Evolutionary conservation across 2,888 invertebrate genomes (phyloP).

Genomic region (Philhelius pedissequus): DNA sequence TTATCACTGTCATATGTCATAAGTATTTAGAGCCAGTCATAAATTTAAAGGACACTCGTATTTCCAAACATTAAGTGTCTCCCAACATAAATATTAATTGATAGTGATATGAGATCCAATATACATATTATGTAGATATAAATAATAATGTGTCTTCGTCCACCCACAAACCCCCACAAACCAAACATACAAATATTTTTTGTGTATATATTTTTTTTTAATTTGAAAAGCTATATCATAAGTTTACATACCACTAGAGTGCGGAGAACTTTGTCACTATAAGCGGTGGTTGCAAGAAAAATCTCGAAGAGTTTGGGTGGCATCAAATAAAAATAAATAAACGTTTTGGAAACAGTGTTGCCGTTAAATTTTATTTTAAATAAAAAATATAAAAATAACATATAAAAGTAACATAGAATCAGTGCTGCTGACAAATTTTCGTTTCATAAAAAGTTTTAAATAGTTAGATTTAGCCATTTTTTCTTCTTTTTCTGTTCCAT

Average conservation of each 20-base stretch:
- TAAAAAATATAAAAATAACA: too few relatives aligned
- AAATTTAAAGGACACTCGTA: conserved; percentile 45
- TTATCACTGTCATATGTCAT: conserved; percentile 46
- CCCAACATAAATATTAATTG: conserved; percentile 52
- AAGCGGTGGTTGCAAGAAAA: neutral
- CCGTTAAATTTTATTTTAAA: neutral
- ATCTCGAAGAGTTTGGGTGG: conserved; percentile 15
- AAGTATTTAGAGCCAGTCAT: neutral
- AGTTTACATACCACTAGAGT: conserved; percentile 18
- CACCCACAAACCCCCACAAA: neutral
- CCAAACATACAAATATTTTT: conserved; percentile 22
- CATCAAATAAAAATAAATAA: conserved; percentile 52
- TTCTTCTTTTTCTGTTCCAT: too few relatives aligned
- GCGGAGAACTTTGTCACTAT: conserved; percentile 26
- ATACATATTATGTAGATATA: neutral
- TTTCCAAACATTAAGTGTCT: conserved; percentile 9
- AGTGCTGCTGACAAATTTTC: too few relatives aligned
- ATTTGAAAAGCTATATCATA: conserved; percentile 44
- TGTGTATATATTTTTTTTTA: neutral
- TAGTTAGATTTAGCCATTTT: too few relatives aligned
- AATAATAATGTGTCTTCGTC: conserved; percentile 10
- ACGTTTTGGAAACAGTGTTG: conserved; percentile 20
- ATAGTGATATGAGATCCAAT: conserved; percentile 11
- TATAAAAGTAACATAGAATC: too few relatives aligned
- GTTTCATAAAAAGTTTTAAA: too few relatives aligned